These are phyloP conservation scores for Artemia sinica DNA, from an alignment of 2,888 invertebrate species.

Conservation along the genomic window DNA sequence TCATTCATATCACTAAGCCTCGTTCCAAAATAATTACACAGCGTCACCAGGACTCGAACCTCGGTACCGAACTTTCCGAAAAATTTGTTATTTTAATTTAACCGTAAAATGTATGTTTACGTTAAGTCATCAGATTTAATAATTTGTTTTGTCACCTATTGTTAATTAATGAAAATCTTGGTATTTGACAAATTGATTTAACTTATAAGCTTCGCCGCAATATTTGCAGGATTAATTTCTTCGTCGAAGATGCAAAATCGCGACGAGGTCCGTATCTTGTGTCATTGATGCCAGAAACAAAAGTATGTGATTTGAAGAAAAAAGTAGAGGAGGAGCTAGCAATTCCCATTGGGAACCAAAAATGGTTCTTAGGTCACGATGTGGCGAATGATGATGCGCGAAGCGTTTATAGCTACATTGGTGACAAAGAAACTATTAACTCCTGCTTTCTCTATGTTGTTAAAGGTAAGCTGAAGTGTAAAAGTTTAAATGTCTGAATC, in stretches of 20 bases:
- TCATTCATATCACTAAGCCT: too few species aligned
- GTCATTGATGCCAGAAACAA: not conserved
- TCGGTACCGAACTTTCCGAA: too few species aligned
- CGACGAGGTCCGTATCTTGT: slow-evolving; percentile 11
- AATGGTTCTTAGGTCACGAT: slow-evolving; percentile 6
- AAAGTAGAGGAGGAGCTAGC: not conserved
- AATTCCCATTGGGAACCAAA: not conserved
- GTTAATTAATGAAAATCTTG: too few species aligned
- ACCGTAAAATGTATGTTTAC: too few species aligned
- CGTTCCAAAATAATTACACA: too few species aligned
- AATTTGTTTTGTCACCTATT: too few species aligned
- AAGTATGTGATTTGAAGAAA: not conserved
- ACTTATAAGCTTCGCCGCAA: not conserved
- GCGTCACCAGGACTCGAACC: too few species aligned
- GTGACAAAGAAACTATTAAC: not conserved
- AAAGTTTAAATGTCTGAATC: too few species aligned
- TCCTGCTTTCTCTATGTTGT: not conserved
- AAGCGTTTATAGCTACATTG: not conserved
- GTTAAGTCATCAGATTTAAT: too few species aligned
- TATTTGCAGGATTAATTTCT: not conserved
- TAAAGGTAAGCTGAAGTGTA: not conserved
- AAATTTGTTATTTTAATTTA: too few species aligned
- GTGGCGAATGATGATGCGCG: not conserved
- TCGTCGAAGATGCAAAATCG: not conserved
- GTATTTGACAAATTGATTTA: too few species aligned